Evolutionary conservation across 2,797 vertebrate genomes (phyloP).

Genomic region (Tenualosa thibaudeaui): DNA sequence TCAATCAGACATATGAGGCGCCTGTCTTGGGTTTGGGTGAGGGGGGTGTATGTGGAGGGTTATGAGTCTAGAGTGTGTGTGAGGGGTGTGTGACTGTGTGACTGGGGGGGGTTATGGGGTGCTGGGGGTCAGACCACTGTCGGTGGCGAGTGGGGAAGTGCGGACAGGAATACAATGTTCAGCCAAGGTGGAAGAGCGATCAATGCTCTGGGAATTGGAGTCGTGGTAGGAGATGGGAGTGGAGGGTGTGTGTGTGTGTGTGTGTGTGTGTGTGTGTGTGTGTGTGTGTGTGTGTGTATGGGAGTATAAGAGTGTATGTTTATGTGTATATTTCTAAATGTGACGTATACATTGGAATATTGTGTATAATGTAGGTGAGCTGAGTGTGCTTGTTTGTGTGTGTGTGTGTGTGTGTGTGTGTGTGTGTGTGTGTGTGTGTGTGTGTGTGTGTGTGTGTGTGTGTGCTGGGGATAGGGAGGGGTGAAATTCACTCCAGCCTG

Average conservation of each 20-base stretch:
- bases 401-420: not conserved
- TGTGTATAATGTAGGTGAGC: too few relatives aligned
- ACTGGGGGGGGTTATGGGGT: not conserved
- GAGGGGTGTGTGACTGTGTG: not conserved
- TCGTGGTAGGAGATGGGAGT: not conserved
- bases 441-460: not conserved
- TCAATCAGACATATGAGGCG: constrained; percentile 1
- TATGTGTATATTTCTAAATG: not conserved
- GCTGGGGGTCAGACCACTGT: not conserved
- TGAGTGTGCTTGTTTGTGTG: not conserved
- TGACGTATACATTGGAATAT: not conserved
- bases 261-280: not conserved
- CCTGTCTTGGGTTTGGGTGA: not conserved
- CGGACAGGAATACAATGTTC: constrained; percentile 15
- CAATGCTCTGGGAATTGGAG: not conserved
- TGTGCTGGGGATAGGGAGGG: not conserved
- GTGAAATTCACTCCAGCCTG: not conserved
- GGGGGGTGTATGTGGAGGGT: too few relatives aligned
- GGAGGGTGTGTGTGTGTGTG: not conserved
- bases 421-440: not conserved
- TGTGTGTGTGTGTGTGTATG: not conserved
- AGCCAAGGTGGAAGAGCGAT: constrained; percentile 13
- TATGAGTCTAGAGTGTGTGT: not conserved
- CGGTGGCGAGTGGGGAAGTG: not conserved
- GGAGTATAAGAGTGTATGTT: not conserved